Percentiles rank a stretch among this genome's conserved stretches.
phyloP scores from a whole-genome alignment of 2,888 invertebrate genomes.

The Fragum sueziense region DNA sequence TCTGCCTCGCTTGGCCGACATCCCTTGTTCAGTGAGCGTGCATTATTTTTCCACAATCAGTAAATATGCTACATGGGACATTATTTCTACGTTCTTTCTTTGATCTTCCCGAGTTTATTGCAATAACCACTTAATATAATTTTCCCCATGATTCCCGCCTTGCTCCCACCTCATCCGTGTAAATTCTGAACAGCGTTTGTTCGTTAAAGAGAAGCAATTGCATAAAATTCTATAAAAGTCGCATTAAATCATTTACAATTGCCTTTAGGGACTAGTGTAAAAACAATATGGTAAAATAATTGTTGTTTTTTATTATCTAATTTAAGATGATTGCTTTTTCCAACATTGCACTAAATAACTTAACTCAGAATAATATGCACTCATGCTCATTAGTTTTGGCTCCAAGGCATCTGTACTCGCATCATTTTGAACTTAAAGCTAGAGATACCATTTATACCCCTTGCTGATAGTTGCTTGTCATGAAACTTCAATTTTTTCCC shows the following conservation, averaged over 20 bases:
- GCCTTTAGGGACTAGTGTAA: neutral
- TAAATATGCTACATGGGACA: constrained; percentile 25
- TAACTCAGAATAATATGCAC: too few species aligned
- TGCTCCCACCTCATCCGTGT: neutral
- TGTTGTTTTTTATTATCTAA: neutral
- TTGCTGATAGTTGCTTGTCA: too few species aligned
- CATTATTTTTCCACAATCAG: constrained; percentile 25
- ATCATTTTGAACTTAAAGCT: too few species aligned
- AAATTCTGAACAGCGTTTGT: neutral
- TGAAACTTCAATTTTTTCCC: too few species aligned
- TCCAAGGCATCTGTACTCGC: too few species aligned
- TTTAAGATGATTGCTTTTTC: neutral
- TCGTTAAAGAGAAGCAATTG: neutral
- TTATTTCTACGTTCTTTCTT: constrained; percentile 9
- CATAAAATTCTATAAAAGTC: neutral
- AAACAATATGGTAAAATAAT: neutral
- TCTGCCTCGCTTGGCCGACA: constrained; percentile 16
- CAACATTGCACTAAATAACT: too few species aligned
- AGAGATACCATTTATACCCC: too few species aligned
- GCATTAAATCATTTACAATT: neutral
- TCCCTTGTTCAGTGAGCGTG: constrained; percentile 23
- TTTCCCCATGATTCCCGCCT: constrained; percentile 10
- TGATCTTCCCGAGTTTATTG: constrained; percentile 18
- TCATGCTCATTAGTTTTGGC: too few species aligned
- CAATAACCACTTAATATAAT: constrained; percentile 28